Percentiles rank a stretch among this genome's conserved stretches.
Conservation (phyloP, 1,140 invertebrate genomes). For the Zaprionus taronus region DNA sequence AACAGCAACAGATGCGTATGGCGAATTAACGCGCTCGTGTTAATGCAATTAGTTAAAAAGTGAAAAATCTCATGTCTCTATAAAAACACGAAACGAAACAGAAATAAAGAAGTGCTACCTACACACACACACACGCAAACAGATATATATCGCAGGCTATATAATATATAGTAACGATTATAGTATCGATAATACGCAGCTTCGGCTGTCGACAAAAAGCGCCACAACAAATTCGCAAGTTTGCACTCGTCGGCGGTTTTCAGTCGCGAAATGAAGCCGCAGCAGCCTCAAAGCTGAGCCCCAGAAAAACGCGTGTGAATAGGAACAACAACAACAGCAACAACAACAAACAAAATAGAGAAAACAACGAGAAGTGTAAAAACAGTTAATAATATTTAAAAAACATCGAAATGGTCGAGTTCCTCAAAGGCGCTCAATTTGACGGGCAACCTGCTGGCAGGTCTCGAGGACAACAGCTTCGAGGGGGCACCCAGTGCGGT, state of each 20-base stretch:
- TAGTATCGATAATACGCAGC: conserved; percentile 51
- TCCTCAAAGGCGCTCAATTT: conserved; percentile 72
- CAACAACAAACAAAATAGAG: conserved; percentile 9
- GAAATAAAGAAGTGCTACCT: conserved; percentile 30
- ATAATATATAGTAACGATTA: conserved; percentile 23
- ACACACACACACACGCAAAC: not conserved
- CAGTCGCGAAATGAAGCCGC: conserved; percentile 79
- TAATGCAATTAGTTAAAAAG: conserved; percentile 81
- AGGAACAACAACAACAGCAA: conserved; percentile 2
- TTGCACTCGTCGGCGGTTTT: conserved; percentile 64
- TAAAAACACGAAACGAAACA: conserved; percentile 31
- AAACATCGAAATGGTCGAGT: conserved; percentile 49
- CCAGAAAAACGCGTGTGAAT: conserved; percentile 52
- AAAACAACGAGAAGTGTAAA: conserved; percentile 24
- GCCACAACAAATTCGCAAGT: conserved; percentile 68
- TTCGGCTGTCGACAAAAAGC: conserved; percentile 65
- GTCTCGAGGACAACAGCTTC: conserved; percentile 62
- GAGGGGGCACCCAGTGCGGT: conserved; percentile 44
- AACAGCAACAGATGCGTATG: conserved; percentile 60
- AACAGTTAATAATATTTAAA: conserved; percentile 10
- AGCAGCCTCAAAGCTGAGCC: conserved; percentile 67
- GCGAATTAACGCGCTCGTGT: conserved; percentile 74
- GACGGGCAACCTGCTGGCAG: conserved; percentile 67
- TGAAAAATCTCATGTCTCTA: conserved; percentile 59
- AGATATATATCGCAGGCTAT: not conserved